Conservation (phyloP, 1,140 invertebrate species). For the Schlechtendalia chinensis region DNA sequence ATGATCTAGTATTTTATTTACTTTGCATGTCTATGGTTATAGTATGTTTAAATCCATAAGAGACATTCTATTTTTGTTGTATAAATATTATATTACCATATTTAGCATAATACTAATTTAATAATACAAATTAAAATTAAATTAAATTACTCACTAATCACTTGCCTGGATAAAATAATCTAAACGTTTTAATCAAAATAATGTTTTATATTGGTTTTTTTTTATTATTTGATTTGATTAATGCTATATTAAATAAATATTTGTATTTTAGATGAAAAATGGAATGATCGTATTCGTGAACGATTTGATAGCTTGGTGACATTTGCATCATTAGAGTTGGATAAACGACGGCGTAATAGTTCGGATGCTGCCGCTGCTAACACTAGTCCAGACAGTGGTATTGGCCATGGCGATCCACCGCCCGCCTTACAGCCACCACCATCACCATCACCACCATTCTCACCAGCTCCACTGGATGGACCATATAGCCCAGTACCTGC, state of each 20-base stretch:
- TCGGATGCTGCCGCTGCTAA: constrained; percentile 64
- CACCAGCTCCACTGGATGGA: constrained; percentile 54
- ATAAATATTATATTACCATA: neutral
- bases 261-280: constrained; percentile 58
- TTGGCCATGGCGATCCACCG: constrained; percentile 66
- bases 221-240: neutral
- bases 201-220: neutral
- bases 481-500: constrained; percentile 57
- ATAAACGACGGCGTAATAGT: constrained; percentile 72
- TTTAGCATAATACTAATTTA: neutral
- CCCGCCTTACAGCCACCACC: constrained; percentile 56
- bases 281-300: constrained; percentile 82
- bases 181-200: constrained; percentile 9
- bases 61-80: neutral
- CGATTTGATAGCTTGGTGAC: constrained; percentile 83
- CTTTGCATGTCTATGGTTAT: neutral
- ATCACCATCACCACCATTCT: constrained; percentile 57
- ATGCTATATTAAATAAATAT: constrained; percentile 53
- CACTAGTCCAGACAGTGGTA: constrained; percentile 74
- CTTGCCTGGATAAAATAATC: constrained; percentile 5
- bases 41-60: neutral
- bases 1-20: neutral
- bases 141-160: neutral
- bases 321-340: constrained; percentile 79
- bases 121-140: too few species aligned